Percentiles rank a stretch among this genome's conserved stretches.
Conservation (phyloP, 2,888 invertebrate genomes). For the Orchesella flavescens region DNA sequence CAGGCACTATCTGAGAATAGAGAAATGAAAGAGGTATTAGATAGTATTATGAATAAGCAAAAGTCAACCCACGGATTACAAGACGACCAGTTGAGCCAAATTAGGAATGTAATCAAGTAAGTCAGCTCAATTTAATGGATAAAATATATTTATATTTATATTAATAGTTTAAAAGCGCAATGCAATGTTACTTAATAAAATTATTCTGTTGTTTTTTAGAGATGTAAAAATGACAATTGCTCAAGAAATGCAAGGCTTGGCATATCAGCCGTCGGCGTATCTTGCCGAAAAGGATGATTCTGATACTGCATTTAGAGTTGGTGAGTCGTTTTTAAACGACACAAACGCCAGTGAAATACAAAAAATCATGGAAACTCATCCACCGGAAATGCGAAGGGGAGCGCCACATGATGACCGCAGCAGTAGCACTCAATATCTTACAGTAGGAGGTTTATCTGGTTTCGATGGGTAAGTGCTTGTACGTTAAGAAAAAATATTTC, state of each 20-base stretch:
- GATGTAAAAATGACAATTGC: slow-evolving; percentile 65
- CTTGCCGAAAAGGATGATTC: slow-evolving; percentile 34
- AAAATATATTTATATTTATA: not conserved
- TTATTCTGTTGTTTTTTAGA: slow-evolving; percentile 27
- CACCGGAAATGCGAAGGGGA: slow-evolving; percentile 26
- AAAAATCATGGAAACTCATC: slow-evolving; percentile 48
- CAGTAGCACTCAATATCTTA: slow-evolving; percentile 64
- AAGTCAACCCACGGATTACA: slow-evolving; percentile 37
- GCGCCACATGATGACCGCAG: slow-evolving; percentile 41
- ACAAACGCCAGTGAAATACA: slow-evolving; percentile 66
- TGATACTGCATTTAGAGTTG: slow-evolving; percentile 41
- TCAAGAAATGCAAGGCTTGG: slow-evolving; percentile 64
- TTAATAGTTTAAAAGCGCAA: not conserved
- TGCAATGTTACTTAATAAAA: too few species aligned
- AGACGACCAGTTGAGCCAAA: slow-evolving; percentile 54
- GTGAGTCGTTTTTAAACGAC: slow-evolving; percentile 59
- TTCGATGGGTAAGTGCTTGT: slow-evolving; percentile 21
- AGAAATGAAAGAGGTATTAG: slow-evolving; percentile 56
- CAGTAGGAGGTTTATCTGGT: slow-evolving; percentile 29
- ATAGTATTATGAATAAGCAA: slow-evolving; percentile 45
- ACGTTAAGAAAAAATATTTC: not conserved
- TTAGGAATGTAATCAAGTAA: slow-evolving; percentile 65
- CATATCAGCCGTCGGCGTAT: slow-evolving; percentile 1
- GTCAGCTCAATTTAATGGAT: slow-evolving; percentile 3
- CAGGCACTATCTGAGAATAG: slow-evolving; percentile 62